Base-by-base conservation (phyloP, 1,140 invertebrate genomes). In the Melipona quadrifasciata region DNA sequence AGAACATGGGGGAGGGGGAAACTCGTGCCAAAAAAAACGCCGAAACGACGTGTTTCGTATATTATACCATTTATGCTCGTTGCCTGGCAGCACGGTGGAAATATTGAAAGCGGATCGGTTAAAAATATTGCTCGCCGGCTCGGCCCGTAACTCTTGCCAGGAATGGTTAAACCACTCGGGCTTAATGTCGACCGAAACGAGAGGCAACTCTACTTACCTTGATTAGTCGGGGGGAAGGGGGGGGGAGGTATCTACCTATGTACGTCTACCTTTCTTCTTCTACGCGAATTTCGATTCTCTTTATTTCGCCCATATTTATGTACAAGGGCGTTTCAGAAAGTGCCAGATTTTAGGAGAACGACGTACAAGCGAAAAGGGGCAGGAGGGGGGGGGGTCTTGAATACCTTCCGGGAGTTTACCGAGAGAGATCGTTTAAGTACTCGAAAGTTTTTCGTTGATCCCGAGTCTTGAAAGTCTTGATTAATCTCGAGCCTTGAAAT, bases 41-140 rank as follows among this genome's bases (percentile, higher is more conserved):
- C 51, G 82, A 79, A 83, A 75, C 82, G 76, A 70, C 65, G 39
- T 47, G 71, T 58, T 10, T 39, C 70, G 47, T 75, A 65, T 75
- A 65, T 84, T 84, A 82, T 80, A 77, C 71, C 61, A 68, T 89
- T 89, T 89, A 81, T 82, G 75, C 82, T 21, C 34, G 34, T 70
- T 39, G 51, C 71, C n/a, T 61, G 21, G 47, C 67, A 39, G 10
- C 64, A n/a, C 5, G 11, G 51, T 17, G 68, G 67, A 47, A 61
- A 73, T 82, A 82, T 82, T 68, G 81, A 82, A 82, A 82, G 61
- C 74, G 53, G 72, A 65, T 53, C 51, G 73, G 64, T 77, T 68
- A 75, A 68, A 77, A 57, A 53, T 77, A 77, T 77, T 67, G 64
- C 58, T 16, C 31, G 53, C 31, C 27, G 19, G 21, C 67, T 71